Percentiles rank a stretch among this genome's conserved stretches.
phyloP scores from a whole-genome alignment of 2,113 vertebrate species.

The Hemiscyllium ocellatum region DNA sequence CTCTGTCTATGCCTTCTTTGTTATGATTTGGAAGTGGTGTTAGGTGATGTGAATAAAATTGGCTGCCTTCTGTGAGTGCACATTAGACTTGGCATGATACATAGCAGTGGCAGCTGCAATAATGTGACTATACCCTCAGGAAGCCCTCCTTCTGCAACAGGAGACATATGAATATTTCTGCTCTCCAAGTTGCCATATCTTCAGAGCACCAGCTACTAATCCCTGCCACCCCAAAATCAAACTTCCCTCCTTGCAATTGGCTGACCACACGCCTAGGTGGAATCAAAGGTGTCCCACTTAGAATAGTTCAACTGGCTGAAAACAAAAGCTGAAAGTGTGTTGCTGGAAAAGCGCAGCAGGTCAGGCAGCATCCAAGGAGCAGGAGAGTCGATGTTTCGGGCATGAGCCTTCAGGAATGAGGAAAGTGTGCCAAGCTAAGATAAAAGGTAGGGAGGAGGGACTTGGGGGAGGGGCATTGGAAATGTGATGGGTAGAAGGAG shows the following conservation, averaged over 20 bases:
- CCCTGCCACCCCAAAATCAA: too few relatives aligned
- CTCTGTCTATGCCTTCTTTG: neutral
- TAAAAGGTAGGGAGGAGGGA: too few relatives aligned
- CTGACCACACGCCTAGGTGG: neutral
- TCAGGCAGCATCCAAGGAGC: too few relatives aligned
- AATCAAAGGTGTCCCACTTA: neutral
- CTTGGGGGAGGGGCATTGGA: too few relatives aligned
- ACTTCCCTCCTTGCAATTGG: too few relatives aligned
- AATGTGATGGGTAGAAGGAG: too few relatives aligned
- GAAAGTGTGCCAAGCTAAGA: too few relatives aligned
- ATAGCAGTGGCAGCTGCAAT: neutral
- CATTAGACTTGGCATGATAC: neutral
- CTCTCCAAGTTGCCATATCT: neutral
- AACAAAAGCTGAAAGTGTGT: neutral
- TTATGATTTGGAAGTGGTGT: too few relatives aligned
- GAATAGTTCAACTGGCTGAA: neutral
- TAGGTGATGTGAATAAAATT: neutral
- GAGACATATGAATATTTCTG: neutral
- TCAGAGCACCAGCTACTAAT: neutral
- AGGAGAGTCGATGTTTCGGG: too few relatives aligned
- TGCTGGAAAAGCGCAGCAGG: too few relatives aligned
- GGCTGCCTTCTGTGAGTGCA: neutral
- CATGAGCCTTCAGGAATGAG: too few relatives aligned
- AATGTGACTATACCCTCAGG: neutral
- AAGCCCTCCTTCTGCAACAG: neutral